Evolutionary conservation across 1,140 invertebrate species (phyloP).

Genomic region (Papilio polytes): DNA sequence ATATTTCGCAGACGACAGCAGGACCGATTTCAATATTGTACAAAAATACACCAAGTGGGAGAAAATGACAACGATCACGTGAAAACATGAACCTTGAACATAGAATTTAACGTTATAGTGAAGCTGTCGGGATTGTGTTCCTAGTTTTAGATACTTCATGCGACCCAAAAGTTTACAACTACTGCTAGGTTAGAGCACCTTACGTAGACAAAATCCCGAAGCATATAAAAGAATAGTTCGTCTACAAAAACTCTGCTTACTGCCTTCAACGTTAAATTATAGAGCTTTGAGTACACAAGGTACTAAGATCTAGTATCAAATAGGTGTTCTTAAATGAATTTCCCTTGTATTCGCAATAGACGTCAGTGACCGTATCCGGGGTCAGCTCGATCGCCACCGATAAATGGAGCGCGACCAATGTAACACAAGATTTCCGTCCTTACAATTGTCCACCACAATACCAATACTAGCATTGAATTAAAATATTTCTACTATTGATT

Average conservation of each 20-base stretch:
- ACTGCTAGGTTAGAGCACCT: neutral
- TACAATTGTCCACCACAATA: constrained; percentile 6
- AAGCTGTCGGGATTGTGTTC: neutral
- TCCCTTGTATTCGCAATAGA: neutral
- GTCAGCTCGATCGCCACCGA: neutral
- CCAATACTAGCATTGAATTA: neutral
- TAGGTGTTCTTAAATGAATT: neutral
- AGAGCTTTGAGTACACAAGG: neutral
- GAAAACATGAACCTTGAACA: neutral
- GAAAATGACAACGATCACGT: neutral
- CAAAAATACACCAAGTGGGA: constrained; percentile 12
- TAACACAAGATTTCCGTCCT: constrained; percentile 25
- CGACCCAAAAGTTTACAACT: neutral
- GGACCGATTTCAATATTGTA: constrained; percentile 31
- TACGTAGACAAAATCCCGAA: neutral
- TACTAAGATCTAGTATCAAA: neutral
- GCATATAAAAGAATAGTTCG: neutral
- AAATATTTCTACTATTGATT: neutral
- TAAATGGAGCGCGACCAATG: constrained; percentile 21
- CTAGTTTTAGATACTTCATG: neutral
- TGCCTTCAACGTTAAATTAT: too few species aligned
- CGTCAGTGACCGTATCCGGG: constrained; percentile 9
- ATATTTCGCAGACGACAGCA: neutral
- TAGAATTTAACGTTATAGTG: neutral
- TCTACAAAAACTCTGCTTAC: neutral